Conservation (phyloP, 2,113 vertebrate genomes). For the Embiotoca jacksoni region DNA sequence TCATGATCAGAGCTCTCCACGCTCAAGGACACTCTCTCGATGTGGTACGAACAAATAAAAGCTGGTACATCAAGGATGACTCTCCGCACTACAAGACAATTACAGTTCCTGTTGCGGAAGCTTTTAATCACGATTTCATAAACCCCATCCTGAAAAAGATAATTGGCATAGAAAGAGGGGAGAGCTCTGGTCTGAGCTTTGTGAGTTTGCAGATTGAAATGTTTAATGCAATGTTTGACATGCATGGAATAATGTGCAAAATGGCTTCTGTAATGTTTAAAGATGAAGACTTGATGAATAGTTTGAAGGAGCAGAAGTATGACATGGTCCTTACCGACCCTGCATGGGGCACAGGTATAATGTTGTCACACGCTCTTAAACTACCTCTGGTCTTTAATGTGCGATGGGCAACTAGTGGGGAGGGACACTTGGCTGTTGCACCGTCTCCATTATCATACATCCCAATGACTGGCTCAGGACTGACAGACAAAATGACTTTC, state of each 20-base stretch:
- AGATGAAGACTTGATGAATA: constrained; percentile 65
- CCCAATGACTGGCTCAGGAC: constrained; percentile 65
- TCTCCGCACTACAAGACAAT: constrained; percentile 68
- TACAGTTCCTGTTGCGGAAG: constrained; percentile 63
- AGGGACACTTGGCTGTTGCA: constrained; percentile 74
- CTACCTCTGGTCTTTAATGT: constrained; percentile 79
- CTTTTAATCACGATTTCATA: constrained; percentile 71
- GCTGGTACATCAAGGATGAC: constrained; percentile 79
- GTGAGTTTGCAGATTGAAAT: constrained; percentile 67
- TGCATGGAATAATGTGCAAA: constrained; percentile 63
- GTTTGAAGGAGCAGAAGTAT: constrained; percentile 64
- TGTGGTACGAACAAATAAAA: constrained; percentile 66
- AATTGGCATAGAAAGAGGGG: constrained; percentile 63
- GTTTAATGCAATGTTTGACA: constrained; percentile 58
- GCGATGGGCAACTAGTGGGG: constrained; percentile 72
- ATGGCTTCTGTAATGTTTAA: constrained; percentile 70
- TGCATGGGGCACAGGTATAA: constrained; percentile 64
- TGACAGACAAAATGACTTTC: constrained; percentile 81
- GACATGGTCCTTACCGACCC: constrained; percentile 82
- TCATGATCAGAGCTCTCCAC: constrained; percentile 77
- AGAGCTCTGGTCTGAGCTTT: constrained; percentile 44
- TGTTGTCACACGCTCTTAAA: constrained; percentile 76
- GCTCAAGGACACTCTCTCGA: constrained; percentile 70
- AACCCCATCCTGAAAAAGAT: constrained; percentile 58
- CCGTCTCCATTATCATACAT: constrained; percentile 80